phyloP scores from a whole-genome alignment of 2,888 invertebrate genomes.

The Tinea pellionella region DNA sequence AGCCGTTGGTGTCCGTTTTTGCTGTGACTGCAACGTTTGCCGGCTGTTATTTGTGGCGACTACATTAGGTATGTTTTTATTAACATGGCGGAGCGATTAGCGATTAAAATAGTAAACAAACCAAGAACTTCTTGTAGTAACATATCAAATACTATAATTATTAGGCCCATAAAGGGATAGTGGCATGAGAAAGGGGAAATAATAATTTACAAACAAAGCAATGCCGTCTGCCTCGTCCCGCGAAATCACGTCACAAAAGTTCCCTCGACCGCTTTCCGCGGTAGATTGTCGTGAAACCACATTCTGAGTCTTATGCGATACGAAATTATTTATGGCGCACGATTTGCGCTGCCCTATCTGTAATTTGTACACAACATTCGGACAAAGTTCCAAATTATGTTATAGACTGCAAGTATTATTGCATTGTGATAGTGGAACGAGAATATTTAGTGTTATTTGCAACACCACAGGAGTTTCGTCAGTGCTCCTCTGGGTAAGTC shows the following conservation, averaged over 20 bases:
- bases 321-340: conserved; percentile 6
- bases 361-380: conserved; percentile 1
- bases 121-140: too few relatives aligned
- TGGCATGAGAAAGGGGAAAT: too few relatives aligned
- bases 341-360: conserved; percentile 4
- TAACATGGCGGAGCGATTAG: not conserved
- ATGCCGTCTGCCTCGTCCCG: too few relatives aligned
- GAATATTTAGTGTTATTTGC: not conserved
- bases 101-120: not conserved
- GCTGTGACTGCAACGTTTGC: conserved; percentile 13
- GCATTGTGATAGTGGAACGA: not conserved
- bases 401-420: not conserved
- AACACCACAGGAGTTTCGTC: too few relatives aligned
- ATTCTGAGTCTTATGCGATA: conserved; percentile 7
- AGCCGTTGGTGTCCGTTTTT: conserved; percentile 13
- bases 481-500: too few relatives aligned
- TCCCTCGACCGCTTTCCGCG: not conserved
- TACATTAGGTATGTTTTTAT: not conserved
- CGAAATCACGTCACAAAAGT: too few relatives aligned
- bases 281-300: not conserved
- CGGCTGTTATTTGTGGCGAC: conserved; percentile 10
- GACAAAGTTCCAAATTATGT: not conserved
- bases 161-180: too few relatives aligned
- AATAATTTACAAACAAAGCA: too few relatives aligned
- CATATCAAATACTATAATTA: too few relatives aligned